Base-by-base conservation (phyloP, 2,113 vertebrate genomes). In the Perca flavescens region DNA sequence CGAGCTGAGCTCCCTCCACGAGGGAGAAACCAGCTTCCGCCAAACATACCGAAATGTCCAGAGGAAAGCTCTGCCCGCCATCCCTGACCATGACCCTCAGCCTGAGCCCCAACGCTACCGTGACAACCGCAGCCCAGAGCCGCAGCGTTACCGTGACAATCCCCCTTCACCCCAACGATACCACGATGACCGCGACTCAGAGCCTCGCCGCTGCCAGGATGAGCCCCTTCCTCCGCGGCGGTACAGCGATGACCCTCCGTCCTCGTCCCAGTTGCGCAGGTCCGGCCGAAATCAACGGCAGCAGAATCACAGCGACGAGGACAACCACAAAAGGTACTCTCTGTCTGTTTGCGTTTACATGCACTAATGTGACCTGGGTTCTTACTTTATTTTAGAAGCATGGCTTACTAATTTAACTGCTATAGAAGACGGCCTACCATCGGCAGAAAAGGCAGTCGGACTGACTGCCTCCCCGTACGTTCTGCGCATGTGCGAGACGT, bases 1-100 rank as follows among this genome's bases (percentile, higher is more conserved):
- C 0, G 98, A 99, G 90, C 96, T 99, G 68, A 99, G 97, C 85
- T 99, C 98, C 1, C 94, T 99, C 76, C 98, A 99, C 0, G 97
- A 99, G 1, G 96, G 96, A 1, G 96, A 97, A 75, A 53, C 93
- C 3, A 94, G 90, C 54, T 98, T 97, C 88, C 96, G 94, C 21
- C 97, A 97, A 80, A 92, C 96, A 6, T 98, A 96, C 88, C 94
- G 96, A 19, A 97, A 96, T 83, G 89, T 94, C 43, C 96, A 97
- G 69, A 96, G 95, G 85, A 97, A 98, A 77, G 96, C 96, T 4
- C 94, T 99, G 66, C 97, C 98, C 0, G 80, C 96, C 60, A 95
- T 97, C 0, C 95, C 93, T 16, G 97, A 98, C 84, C 61, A 94
- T 46, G 95, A 96, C 22, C 90, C 91, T 2, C 94, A 95, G 25